Evolutionary conservation across 2,113 vertebrate genomes (phyloP), one percentile per base, ranked within the genome.

Genomic region (Nothobranchius furzeri): DNA sequence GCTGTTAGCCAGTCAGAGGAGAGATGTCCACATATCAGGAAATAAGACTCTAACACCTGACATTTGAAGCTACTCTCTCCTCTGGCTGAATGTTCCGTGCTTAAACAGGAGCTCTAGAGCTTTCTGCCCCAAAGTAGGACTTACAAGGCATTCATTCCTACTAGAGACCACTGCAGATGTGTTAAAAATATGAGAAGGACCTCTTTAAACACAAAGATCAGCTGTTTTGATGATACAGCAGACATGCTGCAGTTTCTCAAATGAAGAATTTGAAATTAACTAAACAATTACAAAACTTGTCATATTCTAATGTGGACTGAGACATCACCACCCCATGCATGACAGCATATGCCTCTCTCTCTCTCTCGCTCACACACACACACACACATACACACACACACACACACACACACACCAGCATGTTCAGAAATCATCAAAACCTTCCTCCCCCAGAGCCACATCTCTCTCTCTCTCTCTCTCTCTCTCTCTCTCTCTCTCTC

Each of bases 381-480:
- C 30, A 30, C 30, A 30, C 30, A 30, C 30, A 30, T 1, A 30
- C 30, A 30, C 66, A 62, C 79, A 75, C 77, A 78, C 81, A 81
- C 9, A 57, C 84, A 79, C 20, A 20, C 20, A 20, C 20, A 20
- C 20, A 20, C 20, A 79, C 74, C 79, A 53, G 77, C 79, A 73
- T 63, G 69, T 78, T 76, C 83, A 76, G 76, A 74, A 85, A 81
- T 84, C 81, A 84, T 84, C 83, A 1, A 81, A 83, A 80, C 75
- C 82, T 76, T 75, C 77, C 78, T 87, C 85, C 82, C 76, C 78
- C 49, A 71, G 70, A 75, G 79, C 85, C 81, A 85, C 86, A 87
- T 86, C 87, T 83, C 20, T 20, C 20, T 20, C 20, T 20, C 20
- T 20, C 20, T 20, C 20, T 20, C 20, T 20, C 20, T 20, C 20